phyloP scores from a whole-genome alignment of 2,797 vertebrate genomes.

The Smutsia temminckii region DNA sequence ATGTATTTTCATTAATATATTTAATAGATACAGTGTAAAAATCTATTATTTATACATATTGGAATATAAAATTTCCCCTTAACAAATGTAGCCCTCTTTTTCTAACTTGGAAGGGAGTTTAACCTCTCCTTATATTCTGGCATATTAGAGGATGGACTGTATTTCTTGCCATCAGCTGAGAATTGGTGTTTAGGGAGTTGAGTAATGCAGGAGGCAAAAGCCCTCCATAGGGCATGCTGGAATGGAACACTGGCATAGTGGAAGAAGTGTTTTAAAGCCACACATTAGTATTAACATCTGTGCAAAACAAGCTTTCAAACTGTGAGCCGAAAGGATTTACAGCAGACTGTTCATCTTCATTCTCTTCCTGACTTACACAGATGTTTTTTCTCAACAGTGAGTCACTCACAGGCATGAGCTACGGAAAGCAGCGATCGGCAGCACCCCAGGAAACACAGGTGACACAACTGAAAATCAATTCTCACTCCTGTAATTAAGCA shows the following conservation, averaged over 20 bases:
- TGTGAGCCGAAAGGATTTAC: not conserved
- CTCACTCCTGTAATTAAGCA: not conserved
- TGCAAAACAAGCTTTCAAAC: not conserved
- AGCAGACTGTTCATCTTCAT: constrained; percentile 17
- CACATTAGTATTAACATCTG: not conserved
- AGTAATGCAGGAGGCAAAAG: not conserved
- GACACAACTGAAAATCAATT: not conserved
- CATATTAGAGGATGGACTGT: not conserved
- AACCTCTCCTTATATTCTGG: fast-evolving
- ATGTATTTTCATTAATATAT: not conserved
- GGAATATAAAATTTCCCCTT: not conserved
- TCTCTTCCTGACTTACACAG: constrained; percentile 3
- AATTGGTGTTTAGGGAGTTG: not conserved
- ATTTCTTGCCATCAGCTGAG: not conserved
- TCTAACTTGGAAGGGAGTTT: not conserved
- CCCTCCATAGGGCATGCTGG: not conserved
- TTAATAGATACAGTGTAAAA: not conserved
- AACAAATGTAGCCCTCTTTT: not conserved
- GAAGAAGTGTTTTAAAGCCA: constrained; percentile 27
- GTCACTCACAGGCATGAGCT: not conserved
- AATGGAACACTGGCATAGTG: not conserved
- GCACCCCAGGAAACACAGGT: not conserved
- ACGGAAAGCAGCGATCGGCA: not conserved
- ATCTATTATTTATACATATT: not conserved
- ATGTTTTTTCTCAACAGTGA: not conserved